A percentile compares a stretch with the other conserved stretches of the same genome.
phyloP scores from a whole-genome alignment of 2,888 invertebrate species.

The Poecilus cupreus region DNA sequence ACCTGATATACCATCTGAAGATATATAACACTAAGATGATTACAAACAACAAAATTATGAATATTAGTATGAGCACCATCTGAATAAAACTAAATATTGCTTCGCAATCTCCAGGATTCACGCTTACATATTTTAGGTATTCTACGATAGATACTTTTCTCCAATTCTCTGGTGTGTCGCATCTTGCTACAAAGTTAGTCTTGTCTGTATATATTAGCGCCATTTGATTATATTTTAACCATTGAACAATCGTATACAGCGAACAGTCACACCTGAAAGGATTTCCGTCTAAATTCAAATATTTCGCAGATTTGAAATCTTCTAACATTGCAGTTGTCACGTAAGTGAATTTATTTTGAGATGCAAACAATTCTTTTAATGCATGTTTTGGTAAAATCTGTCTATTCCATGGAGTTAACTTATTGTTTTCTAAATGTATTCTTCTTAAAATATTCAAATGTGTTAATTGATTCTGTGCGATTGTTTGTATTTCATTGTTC shows the following conservation, averaged over 20 bases:
- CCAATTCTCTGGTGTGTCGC: slow-evolving; percentile 38
- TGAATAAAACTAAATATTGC: not conserved
- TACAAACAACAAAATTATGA: slow-evolving; percentile 14
- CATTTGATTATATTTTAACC: slow-evolving; percentile 5
- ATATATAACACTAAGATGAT: slow-evolving; percentile 56
- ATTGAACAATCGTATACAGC: slow-evolving; percentile 12
- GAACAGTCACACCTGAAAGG: slow-evolving; percentile 49
- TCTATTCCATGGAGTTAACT: slow-evolving; percentile 75
- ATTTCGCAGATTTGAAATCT: slow-evolving; percentile 74
- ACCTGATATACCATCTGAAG: slow-evolving; percentile 73
- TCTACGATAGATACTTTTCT: slow-evolving; percentile 8
- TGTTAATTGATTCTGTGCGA: slow-evolving; percentile 72
- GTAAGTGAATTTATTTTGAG: slow-evolving; percentile 76
- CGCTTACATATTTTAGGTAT: not conserved
- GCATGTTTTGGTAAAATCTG: slow-evolving; percentile 73
- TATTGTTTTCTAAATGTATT: slow-evolving; percentile 75
- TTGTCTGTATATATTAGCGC: not conserved
- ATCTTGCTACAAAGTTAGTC: slow-evolving; percentile 28
- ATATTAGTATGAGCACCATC: not conserved
- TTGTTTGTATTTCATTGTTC: slow-evolving; percentile 73
- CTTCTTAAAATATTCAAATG: slow-evolving; percentile 72
- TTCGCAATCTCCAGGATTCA: not conserved
- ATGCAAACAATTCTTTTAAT: slow-evolving; percentile 71
- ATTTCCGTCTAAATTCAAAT: slow-evolving; percentile 72
- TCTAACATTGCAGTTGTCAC: slow-evolving; percentile 76